These are phyloP conservation scores for Gymnothorax reevesii DNA, from an alignment of 2,797 vertebrate species.

Conservation along the genomic window DNA sequence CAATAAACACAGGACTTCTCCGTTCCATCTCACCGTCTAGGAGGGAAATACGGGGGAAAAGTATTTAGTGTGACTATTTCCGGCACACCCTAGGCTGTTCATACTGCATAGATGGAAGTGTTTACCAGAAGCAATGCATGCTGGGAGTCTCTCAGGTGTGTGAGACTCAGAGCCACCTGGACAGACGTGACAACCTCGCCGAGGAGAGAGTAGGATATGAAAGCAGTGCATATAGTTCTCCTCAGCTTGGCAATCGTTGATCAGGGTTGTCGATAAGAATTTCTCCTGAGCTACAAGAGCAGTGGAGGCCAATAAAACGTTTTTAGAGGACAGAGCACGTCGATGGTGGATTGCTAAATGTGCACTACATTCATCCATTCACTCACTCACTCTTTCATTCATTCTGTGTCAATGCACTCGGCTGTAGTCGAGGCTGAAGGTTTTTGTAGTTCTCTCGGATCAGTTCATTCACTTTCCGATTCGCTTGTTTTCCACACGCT, in stretches of 20 bases:
- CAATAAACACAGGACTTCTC: background rate
- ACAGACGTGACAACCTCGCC: background rate
- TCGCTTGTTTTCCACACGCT: no score
- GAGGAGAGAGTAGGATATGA: background rate
- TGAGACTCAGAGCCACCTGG: background rate
- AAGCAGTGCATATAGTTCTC: background rate
- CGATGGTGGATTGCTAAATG: no score
- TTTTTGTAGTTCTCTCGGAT: no score
- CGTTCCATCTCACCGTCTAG: background rate
- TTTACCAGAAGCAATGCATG: background rate
- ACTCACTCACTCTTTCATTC: no score
- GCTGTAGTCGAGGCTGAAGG: no score
- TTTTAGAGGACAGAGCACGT: background rate
- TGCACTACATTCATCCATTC: no score
- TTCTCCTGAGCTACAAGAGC: background rate
- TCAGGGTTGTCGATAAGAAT: background rate
- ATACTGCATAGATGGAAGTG: background rate
- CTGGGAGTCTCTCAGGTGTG: background rate
- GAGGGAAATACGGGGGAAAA: background rate
- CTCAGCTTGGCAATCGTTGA: background rate
- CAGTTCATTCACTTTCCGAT: no score
- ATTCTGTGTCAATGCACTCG: no score
- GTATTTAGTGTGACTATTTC: background rate
- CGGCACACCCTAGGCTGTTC: background rate
- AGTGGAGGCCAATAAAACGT: background rate